Percentiles rank a stretch among this genome's conserved stretches.
Evolutionary conservation across 2,797 vertebrate species (phyloP).

Genomic region (Mallotus villosus): DNA sequence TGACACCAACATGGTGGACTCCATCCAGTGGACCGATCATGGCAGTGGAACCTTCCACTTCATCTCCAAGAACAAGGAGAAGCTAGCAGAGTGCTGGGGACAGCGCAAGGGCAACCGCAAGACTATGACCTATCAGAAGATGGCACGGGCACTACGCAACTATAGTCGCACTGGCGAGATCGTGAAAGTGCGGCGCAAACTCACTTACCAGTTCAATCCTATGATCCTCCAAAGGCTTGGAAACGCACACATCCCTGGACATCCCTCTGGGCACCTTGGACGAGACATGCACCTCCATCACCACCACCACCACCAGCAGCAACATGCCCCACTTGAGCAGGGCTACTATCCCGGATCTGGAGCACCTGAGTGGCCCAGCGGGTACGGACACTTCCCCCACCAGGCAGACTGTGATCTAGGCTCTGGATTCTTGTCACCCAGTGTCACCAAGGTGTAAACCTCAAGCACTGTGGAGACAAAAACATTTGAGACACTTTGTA

Average conservation of each 20-base stretch:
- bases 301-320: slow-evolving; percentile 35
- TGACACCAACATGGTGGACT: slow-evolving; percentile 88
- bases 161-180: slow-evolving; percentile 97
- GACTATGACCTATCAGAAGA: slow-evolving; percentile 99
- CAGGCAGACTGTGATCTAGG: slow-evolving; percentile 76
- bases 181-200: slow-evolving; percentile 91
- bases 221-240: slow-evolving; percentile 86
- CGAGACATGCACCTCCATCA: slow-evolving; percentile 65
- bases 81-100: slow-evolving; percentile 94
- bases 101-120: slow-evolving; percentile 97
- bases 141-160: slow-evolving; percentile 97
- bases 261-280: slow-evolving; percentile 40
- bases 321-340: slow-evolving; percentile 60
- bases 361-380: slow-evolving; percentile 79
- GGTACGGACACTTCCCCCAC: slow-evolving; percentile 76
- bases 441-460: slow-evolving; percentile 50
- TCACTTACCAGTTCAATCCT: slow-evolving; percentile 96
- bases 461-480: neutral
- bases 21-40: slow-evolving; percentile 96
- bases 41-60: slow-evolving; percentile 92
- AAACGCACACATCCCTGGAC: slow-evolving; percentile 59
- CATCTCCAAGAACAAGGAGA: slow-evolving; percentile 97
- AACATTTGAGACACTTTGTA: neutral
- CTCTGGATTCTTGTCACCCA: slow-evolving; percentile 64
- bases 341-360: slow-evolving; percentile 63